Base-by-base conservation (phyloP, 2,113 vertebrate species). In the Sigmodon hispidus region DNA sequence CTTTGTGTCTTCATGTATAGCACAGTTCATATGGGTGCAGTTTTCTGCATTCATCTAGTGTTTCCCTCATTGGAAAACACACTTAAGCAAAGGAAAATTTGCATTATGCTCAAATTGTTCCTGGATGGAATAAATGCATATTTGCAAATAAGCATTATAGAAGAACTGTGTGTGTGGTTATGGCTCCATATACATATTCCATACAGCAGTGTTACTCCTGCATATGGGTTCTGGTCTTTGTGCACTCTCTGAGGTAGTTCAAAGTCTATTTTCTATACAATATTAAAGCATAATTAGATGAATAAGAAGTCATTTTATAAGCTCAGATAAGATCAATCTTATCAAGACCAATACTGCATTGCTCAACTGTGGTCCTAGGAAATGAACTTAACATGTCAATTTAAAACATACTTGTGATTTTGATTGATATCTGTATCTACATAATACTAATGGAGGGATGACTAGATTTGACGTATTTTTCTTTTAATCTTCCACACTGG, bases 1-100 rank as follows among this genome's bases (percentile, higher is more conserved):
- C 67, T 94, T 69, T 69, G 29, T 8, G 36, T 63, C 70, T 77
- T 57, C 17, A 5, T 65, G 0, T 65, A 31, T 36, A 81, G 69
- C 79, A 24, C 80, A 7, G 87, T 34, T 94, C 90, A 50, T 34
- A 59, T 81, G 79, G 50, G 79, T 90, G 55, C 50, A n/a, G 61
- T 85, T 84, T 96, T 91, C 73, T 77, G 50, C 12, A 70, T 50
- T 45, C 34, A n/a, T 3, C 0, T 59, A 63, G 36, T 69, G 24
- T 73, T 70, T 94, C 76, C 90, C 65, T 79, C n/a, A 19, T 79
- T 61, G 88, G 48, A 95, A 94, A 72, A 75, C 36, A 43, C 57
- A 65, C 72, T 69, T 67, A 67, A 61, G 52, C 16, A 92, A 91
- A 89, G 87, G 34, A n/a, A 84, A 96, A 87, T 91, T 93, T 94